These are phyloP conservation scores for Drosophila murphyi DNA, from an alignment of 1,140 invertebrate species.

Conservation along the genomic window DNA sequence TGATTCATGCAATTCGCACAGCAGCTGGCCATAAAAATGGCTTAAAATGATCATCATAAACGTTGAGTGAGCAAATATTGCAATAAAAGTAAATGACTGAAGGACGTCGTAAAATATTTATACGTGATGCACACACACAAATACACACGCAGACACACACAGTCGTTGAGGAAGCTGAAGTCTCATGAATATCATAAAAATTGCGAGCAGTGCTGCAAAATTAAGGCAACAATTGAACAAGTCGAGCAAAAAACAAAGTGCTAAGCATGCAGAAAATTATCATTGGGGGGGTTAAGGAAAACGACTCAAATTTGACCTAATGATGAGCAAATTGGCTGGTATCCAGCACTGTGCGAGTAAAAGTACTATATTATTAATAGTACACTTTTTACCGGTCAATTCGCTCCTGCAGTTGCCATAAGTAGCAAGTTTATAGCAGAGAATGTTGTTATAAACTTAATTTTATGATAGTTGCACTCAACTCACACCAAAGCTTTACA, in stretches of 20 bases:
- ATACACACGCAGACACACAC: constrained; percentile 1
- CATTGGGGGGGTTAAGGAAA: constrained; percentile 5
- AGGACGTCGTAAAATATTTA: constrained; percentile 84
- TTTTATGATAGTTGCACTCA: constrained; percentile 57
- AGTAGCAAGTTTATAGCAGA: constrained; percentile 27
- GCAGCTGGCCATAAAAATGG: constrained; percentile 83
- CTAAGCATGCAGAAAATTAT: constrained; percentile 53
- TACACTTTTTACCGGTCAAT: constrained; percentile 2
- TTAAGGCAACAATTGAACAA: constrained; percentile 47
- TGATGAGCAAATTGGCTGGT: constrained; percentile 21
- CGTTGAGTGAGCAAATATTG: constrained; percentile 84
- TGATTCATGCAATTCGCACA: constrained; percentile 76
- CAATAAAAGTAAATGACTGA: constrained; percentile 85
- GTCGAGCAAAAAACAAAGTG: constrained; percentile 48
- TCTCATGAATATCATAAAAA: constrained; percentile 75
- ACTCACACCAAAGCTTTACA: constrained; percentile 61
- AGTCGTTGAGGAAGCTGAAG: constrained; percentile 6
- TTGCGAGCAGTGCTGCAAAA: constrained; percentile 30
- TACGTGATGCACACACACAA: constrained; percentile 70
- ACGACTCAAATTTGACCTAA: constrained; percentile 53
- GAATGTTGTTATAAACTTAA: constrained; percentile 45
- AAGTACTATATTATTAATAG: constrained; percentile 8
- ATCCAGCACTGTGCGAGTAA: not conserved
- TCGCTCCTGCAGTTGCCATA: not conserved
- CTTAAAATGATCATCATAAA: constrained; percentile 85